Evolutionary conservation across 2,113 vertebrate species (phyloP).

Genomic region (Typhlomys cinereus): DNA sequence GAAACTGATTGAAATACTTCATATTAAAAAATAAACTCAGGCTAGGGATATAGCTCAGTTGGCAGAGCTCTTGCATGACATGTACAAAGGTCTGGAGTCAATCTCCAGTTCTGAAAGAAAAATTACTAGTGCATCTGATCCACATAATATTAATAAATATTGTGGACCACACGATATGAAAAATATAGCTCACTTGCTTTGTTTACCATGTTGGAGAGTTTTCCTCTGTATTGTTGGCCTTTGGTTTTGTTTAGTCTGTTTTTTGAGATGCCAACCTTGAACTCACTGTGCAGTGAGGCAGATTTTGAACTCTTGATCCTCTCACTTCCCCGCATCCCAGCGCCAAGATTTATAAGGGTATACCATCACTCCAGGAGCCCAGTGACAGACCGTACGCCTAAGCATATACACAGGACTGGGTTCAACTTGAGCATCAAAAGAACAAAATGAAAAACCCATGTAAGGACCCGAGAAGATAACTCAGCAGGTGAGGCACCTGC

Average conservation of each 20-base stretch:
- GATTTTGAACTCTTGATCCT: neutral
- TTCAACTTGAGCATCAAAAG: neutral
- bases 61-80: neutral
- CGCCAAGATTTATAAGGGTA: neutral
- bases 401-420: neutral
- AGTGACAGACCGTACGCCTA: neutral
- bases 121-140: neutral
- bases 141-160: neutral
- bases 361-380: neutral
- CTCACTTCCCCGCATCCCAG: neutral
- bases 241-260: neutral
- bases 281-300: neutral
- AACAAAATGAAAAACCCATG: neutral
- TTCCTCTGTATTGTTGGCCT: neutral
- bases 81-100: neutral
- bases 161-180: neutral
- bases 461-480: neutral
- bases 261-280: neutral
- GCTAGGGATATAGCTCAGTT: neutral
- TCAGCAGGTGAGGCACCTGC: neutral
- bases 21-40: conserved; percentile 27
- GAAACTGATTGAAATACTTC: conserved; percentile 5
- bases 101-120: neutral
- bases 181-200: neutral
- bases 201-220: neutral